phyloP scores from a whole-genome alignment of 2,797 vertebrate species.

The Macropodus opercularis region DNA sequence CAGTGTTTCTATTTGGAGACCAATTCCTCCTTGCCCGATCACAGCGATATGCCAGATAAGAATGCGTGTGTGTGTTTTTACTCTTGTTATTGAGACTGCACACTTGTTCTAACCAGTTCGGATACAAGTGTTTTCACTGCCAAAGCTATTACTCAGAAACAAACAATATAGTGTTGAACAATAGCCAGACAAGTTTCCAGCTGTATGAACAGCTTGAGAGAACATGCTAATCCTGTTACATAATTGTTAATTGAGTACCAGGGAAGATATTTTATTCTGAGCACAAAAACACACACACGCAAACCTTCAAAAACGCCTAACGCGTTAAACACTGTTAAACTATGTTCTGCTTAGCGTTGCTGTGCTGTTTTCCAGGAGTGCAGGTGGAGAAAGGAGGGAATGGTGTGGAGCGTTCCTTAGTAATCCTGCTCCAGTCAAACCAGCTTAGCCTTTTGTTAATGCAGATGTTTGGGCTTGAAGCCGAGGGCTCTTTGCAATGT shows the following conservation, averaged over 20 bases:
- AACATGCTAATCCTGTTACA: constrained; percentile 64
- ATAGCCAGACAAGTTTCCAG: constrained; percentile 76
- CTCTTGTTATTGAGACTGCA: constrained; percentile 71
- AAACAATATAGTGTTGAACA: constrained; percentile 78
- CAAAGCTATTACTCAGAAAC: constrained; percentile 73
- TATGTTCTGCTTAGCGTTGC: constrained; percentile 24
- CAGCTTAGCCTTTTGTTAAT: constrained; percentile 91
- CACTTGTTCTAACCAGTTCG: constrained; percentile 79
- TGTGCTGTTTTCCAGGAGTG: constrained; percentile 34
- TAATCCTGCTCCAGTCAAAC: constrained; percentile 84
- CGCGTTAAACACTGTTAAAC: constrained; percentile 38
- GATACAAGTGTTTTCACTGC: constrained; percentile 67
- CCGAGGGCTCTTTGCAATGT: constrained; percentile 80
- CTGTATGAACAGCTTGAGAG: constrained; percentile 68
- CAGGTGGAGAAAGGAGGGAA: constrained; percentile 55
- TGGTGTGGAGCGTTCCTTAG: constrained; percentile 77
- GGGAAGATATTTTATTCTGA: constrained; percentile 32
- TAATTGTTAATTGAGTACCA: constrained; percentile 48
- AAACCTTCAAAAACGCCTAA: constrained; percentile 22
- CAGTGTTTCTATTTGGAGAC: constrained; percentile 51
- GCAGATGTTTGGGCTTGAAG: constrained; percentile 95
- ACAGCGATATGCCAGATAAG: constrained; percentile 62
- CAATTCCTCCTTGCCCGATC: constrained; percentile 49
- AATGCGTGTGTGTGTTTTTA: constrained; percentile 36
- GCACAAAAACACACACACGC: constrained; percentile 5